Evolutionary conservation across 2,888 invertebrate genomes (phyloP).

Genomic region (Polydesmus complanatus): DNA sequence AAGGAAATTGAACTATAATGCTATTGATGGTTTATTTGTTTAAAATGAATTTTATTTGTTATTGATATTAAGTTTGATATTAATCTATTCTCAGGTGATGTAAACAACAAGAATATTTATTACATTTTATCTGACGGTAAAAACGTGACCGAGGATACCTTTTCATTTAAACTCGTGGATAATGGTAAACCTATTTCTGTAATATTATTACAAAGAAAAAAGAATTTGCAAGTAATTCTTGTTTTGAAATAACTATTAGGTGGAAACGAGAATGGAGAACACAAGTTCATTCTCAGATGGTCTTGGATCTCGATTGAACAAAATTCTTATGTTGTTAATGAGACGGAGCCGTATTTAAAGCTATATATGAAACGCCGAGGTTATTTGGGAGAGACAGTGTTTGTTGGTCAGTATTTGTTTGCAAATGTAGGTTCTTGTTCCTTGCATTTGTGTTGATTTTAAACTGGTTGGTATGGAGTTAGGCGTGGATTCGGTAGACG

Average conservation of each 20-base stretch:
- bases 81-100: no score
- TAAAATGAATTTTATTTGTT: no score
- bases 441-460: background rate
- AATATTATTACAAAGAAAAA: no score
- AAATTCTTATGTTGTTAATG: constrained; percentile 25
- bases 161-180: constrained; percentile 31
- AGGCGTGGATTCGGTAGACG: constrained; percentile 28
- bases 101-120: constrained; percentile 26
- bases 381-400: constrained; percentile 31
- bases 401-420: constrained; percentile 28
- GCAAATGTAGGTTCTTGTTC: background rate
- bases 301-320: constrained; percentile 30
- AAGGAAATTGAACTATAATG: no score
- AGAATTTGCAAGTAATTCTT: background rate
- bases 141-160: constrained; percentile 29
- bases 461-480: background rate
- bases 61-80: no score
- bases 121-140: constrained; percentile 27
- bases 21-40: no score
- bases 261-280: constrained; percentile 28
- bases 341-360: constrained; percentile 26
- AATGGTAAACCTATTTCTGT: constrained; percentile 26
- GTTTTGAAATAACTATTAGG: constrained; percentile 24
- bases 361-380: constrained; percentile 29
- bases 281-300: constrained; percentile 32